Conservation (phyloP, 1,140 invertebrate genomes). For the Drosophila mayri region DNA sequence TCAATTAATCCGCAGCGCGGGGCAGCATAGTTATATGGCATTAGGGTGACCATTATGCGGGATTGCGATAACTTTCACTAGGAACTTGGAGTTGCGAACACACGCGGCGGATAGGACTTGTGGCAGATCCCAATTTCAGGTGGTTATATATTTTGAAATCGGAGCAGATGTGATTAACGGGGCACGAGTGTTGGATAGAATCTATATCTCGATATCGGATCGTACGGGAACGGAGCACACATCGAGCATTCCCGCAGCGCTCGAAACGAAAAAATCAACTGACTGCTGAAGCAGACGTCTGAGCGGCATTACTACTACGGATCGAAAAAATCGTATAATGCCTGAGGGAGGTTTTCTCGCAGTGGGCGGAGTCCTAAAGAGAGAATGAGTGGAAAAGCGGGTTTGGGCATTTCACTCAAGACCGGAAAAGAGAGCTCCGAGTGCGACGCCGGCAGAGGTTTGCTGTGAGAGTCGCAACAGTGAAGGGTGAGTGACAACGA, state of each 20-base stretch:
- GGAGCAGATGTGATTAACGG: conserved; percentile 3
- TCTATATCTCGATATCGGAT: conserved; percentile 5
- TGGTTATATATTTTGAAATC: conserved; percentile 45
- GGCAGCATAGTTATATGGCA: conserved; percentile 86
- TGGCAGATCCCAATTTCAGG: conserved; percentile 11
- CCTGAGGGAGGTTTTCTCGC: conserved; percentile 10
- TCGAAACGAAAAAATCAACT: conserved; percentile 52
- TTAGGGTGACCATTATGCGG: conserved; percentile 86
- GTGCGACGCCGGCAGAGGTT: conserved; percentile 11
- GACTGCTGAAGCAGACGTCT: conserved; percentile 45
- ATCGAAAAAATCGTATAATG: conserved; percentile 2
- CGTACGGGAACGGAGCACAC: not conserved
- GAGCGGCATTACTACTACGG: conserved; percentile 21
- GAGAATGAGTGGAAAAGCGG: conserved; percentile 1
- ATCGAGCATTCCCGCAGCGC: conserved; percentile 35
- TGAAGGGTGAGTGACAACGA: not conserved
- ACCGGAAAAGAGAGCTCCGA: conserved; percentile 6
- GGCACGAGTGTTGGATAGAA: not conserved
- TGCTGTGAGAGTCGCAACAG: not conserved
- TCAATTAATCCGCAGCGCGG: conserved; percentile 86
- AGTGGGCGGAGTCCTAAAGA: conserved; percentile 1
- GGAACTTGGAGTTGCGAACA: conserved; percentile 9
- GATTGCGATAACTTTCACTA: conserved; percentile 41
- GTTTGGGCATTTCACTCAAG: conserved; percentile 4
- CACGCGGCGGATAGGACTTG: conserved; percentile 1